phyloP scores from a whole-genome alignment of 2,888 invertebrate genomes.

The Zhengitettix transpicula region DNA sequence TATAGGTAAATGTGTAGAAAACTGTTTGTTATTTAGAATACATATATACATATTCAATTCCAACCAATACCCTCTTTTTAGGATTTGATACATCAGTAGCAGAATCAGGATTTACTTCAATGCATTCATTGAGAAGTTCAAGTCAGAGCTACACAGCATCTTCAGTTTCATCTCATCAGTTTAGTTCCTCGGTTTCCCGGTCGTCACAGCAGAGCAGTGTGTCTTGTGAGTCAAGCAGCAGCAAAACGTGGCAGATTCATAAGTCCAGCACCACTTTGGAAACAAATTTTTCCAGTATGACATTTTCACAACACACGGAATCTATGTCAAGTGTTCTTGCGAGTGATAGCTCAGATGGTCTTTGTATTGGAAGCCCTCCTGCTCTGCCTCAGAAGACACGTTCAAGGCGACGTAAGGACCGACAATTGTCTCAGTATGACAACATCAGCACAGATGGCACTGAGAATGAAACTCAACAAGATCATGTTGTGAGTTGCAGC shows the following conservation, averaged over 20 bases:
- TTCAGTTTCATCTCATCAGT: constrained; percentile 15
- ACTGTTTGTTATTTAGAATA: no score
- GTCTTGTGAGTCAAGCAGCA: constrained; percentile 11
- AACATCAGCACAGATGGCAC: constrained; percentile 32
- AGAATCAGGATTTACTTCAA: constrained; percentile 43
- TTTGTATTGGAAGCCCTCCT: constrained; percentile 27
- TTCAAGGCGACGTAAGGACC: constrained; percentile 30
- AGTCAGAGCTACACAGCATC: constrained; percentile 34
- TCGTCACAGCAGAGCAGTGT: constrained; percentile 38
- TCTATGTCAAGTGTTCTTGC: background rate
- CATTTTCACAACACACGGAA: background rate
- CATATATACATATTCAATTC: no score
- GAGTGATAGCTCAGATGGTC: background rate
- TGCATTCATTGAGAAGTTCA: constrained; percentile 43
- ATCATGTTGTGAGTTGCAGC: constrained; percentile 18
- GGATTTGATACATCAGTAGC: constrained; percentile 17
- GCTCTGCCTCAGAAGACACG: constrained; percentile 46
- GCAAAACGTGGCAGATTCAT: constrained; percentile 6
- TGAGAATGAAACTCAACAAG: background rate
- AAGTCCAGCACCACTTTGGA: background rate
- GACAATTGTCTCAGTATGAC: constrained; percentile 53
- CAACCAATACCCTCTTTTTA: background rate
- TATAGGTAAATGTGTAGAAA: background rate
- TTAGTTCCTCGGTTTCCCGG: constrained; percentile 22
- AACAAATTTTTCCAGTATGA: background rate